Evolutionary conservation across 1,140 invertebrate species (phyloP), one percentile per base, ranked within the genome.

Genomic region (Drosophila chauvacae): DNA sequence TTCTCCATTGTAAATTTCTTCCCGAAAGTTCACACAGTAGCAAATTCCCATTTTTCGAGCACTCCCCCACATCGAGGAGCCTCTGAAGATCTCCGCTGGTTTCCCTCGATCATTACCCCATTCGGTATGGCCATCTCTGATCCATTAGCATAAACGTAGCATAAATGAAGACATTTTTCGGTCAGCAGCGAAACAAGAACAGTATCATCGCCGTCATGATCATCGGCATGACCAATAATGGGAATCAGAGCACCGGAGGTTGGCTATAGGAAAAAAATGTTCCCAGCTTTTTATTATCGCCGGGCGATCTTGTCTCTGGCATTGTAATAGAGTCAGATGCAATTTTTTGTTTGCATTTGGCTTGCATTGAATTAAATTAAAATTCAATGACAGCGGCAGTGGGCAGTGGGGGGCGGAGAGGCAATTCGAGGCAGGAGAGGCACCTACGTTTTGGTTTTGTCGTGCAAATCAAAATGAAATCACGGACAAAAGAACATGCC

Each of bases 401-500:
- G 51, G 51, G 39, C 10, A 10, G 42, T 37, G n/a, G 63, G 42
- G 44, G 44, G 5, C 10, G 23, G 13, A 37, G 45, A 33, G 50
- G 26, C 23, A n/a, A 16, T 28, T 62, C 14, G 56, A 23, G 59
- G 78, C 37, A 30, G 59, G 42, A 48, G 59, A 66, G 82, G 82
- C 84, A 90, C 76, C 72, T 90, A 88, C 83, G 80, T 84, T 77
- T 77, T 62, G 68, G 63, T 80, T 90, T 83, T 85, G 78, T 87
- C 80, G 84, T 80, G 81, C 80, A 87, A 87, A 87, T 87, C 84
- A 87, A 88, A 87, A 87, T 87, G 80, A 87, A 87, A 87, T 87
- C 84, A 87, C 80, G 80, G 80, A 87, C 85, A 80, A 90, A 90
- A 85, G 85, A 88, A 90, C 85, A 88, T 88, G 84, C 77, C 81